Evolutionary conservation across 2,113 vertebrate species (phyloP).

Genomic region (Nothobranchius kuhntae): DNA sequence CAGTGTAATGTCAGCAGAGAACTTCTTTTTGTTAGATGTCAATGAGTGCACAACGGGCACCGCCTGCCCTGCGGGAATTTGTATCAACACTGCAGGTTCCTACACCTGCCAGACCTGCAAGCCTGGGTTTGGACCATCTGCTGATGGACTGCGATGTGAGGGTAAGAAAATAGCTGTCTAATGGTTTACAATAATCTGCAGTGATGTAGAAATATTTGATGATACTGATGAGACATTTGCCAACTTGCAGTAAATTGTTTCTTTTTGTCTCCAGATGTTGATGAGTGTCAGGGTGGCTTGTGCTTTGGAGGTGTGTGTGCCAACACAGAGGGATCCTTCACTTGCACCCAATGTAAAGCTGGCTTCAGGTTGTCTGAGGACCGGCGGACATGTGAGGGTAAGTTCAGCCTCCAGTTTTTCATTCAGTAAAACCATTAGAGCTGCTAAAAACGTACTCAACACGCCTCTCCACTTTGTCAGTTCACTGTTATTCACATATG

Average conservation of each 20-base stretch:
- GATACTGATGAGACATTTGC: conserved; percentile 4
- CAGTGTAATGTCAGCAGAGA: conserved; percentile 48
- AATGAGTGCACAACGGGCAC: conserved; percentile 80
- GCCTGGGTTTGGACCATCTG: conserved; percentile 80
- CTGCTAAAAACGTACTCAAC: conserved; percentile 22
- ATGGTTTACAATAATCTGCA: conserved; percentile 20
- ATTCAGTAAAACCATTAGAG: conserved; percentile 25
- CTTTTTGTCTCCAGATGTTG: conserved; percentile 78
- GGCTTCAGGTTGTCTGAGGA: conserved; percentile 85
- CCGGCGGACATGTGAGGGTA: conserved; percentile 86
- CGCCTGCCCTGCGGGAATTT: conserved; percentile 81
- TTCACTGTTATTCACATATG: background rate
- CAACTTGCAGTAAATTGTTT: background rate
- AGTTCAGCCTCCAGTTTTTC: conserved; percentile 29
- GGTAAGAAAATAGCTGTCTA: conserved; percentile 69
- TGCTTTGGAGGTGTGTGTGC: conserved; percentile 84
- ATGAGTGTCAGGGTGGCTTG: conserved; percentile 82
- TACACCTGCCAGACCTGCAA: conserved; percentile 83
- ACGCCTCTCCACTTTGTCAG: conserved; percentile 26
- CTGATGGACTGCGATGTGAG: conserved; percentile 84
- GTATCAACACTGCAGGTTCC: conserved; percentile 85
- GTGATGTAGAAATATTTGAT: background rate
- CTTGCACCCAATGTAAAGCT: conserved; percentile 80
- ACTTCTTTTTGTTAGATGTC: conserved; percentile 79
- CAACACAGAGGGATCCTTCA: conserved; percentile 87